Evolutionary conservation across 2,113 vertebrate species (phyloP), one percentile per base, ranked within the genome.

Genomic region (Cyanocitta stelleri): DNA sequence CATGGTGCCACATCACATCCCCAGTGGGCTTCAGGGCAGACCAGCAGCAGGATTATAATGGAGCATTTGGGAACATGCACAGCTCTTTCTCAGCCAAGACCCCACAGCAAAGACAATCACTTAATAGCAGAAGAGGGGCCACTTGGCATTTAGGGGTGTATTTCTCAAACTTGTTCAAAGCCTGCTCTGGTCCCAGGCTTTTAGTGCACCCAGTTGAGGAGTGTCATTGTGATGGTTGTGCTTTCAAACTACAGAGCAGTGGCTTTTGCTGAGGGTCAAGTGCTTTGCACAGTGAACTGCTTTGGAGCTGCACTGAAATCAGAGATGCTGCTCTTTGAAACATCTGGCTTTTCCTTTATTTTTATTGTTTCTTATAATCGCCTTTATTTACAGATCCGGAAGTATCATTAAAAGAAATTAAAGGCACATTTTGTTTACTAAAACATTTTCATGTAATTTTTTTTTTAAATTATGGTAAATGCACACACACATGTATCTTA

Each of bases 101-200:
- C 30, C 15, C 39, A 44, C n/a, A 19, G 35, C 21, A 84, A 66
- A 66, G 32, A 20, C 1, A 0, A 74, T 15, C 20, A 12, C 27
- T 55, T 46, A 43, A 13, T 3, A 74, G 30, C 10, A 37, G 46
- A 87, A 87, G 58, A 92, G 32, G 37, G 26, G 61, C 6, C 0
- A 0, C 22, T 75, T 0, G 0, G 22, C 21, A 54, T 44, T 87
- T 39, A 58, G 13, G 16, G 20, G 13, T 3, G 1, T 35, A 29
- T 76, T 91, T 82, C 68, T 85, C 67, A 75, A 15, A 55, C 11
- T 26, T 46, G 11, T 41, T 71, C 49, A 74, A 85, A 87, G 77
- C 9, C 21, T 79, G 10, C 19, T 54, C 63, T 83, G 33, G 32
- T 58, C 18, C 35, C 39, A 91, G 54, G 22, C 33, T 87, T 85